Conservation (phyloP, 1,140 invertebrate species). For the Piezodorus guildinii region DNA sequence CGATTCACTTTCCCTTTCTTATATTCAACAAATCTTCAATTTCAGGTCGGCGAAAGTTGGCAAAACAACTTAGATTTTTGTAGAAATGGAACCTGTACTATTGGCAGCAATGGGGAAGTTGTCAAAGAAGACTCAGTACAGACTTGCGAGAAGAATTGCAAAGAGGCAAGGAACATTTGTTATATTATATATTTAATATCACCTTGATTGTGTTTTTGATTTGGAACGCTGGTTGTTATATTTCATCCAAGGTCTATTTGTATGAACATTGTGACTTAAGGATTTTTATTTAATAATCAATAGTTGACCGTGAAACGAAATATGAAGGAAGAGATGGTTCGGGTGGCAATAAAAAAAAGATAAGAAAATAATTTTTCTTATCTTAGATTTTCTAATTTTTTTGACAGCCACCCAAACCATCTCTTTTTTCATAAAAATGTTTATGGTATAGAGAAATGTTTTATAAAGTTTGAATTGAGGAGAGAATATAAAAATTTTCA, state of each 20-base stretch:
- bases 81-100: constrained; percentile 39
- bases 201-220: too few species aligned
- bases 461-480: too few species aligned
- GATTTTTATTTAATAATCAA: too few species aligned
- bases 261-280: not conserved
- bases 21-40: not conserved
- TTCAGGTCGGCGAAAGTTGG: constrained; percentile 44
- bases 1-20: not conserved
- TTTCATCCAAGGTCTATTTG: not conserved
- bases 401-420: too few species aligned
- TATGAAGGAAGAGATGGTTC: too few species aligned
- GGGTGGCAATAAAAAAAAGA: too few species aligned
- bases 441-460: too few species aligned
- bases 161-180: constrained; percentile 21
- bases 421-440: too few species aligned
- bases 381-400: too few species aligned
- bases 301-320: too few species aligned
- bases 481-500: not conserved
- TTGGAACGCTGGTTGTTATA: too few species aligned
- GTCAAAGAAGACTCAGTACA: constrained; percentile 33
- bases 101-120: constrained; percentile 35
- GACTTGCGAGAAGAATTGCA: constrained; percentile 33
- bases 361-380: too few species aligned
- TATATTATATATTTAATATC: not conserved
- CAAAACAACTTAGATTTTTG: constrained; percentile 39